These are phyloP conservation scores for Ambastaia sidthimunki DNA, from an alignment of 2,797 vertebrate genomes.

Conservation along the genomic window DNA sequence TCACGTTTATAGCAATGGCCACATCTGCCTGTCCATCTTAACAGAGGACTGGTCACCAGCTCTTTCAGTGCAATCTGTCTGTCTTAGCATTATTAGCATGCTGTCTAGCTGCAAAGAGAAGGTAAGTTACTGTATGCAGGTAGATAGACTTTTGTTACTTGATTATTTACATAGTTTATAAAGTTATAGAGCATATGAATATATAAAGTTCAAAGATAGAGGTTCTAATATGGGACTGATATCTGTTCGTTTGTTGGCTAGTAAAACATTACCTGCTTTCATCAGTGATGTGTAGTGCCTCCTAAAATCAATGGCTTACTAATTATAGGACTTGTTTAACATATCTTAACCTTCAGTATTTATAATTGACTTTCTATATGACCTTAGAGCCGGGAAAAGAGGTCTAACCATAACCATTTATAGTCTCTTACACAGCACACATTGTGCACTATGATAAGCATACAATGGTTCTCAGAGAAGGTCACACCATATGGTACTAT, in stretches of 20 bases:
- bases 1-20: conserved; percentile 99
- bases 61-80: conserved; percentile 98
- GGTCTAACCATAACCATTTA: not conserved
- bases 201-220: not conserved
- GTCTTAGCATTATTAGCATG: conserved; percentile 99
- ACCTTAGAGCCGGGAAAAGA: not conserved
- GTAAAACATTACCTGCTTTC: not conserved
- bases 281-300: not conserved
- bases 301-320: conserved; percentile 19
- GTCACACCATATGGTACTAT: not conserved
- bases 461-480: not conserved
- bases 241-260: not conserved
- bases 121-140: conserved; percentile 74
- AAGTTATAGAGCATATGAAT: not conserved
- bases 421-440: not conserved
- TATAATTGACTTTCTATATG: not conserved
- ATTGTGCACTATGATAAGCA: not conserved
- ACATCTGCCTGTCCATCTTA: conserved; percentile 99
- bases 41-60: conserved; percentile 99
- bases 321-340: conserved; percentile 1
- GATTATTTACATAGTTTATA: not conserved
- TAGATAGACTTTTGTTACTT: no score
- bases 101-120: conserved; percentile 99
- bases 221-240: not conserved
- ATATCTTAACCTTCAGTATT: not conserved